A percentile compares a stretch with the other conserved stretches of the same genome.
Conservation (phyloP, 2,113 vertebrate genomes). For the Seriola dumerili region DNA sequence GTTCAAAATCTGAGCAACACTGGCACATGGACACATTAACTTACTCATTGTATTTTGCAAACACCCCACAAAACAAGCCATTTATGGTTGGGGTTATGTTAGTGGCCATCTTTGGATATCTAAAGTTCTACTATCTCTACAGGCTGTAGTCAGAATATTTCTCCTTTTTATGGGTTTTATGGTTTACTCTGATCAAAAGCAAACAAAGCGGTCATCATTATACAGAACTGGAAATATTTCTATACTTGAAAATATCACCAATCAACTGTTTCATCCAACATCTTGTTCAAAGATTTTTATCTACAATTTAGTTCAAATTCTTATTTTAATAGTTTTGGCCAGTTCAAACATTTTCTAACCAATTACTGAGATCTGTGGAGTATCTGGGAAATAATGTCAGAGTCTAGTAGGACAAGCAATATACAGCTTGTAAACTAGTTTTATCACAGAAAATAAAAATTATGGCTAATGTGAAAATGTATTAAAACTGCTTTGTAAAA, state of each 20-base stretch:
- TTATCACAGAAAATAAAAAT: background rate
- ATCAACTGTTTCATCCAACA: too few species aligned
- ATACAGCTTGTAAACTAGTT: background rate
- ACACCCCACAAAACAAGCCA: background rate
- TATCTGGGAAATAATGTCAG: background rate
- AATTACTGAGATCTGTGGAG: background rate
- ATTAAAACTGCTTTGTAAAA: background rate
- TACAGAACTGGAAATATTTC: background rate
- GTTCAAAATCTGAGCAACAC: slow-evolving; percentile 49
- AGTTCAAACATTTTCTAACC: background rate
- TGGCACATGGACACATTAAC: background rate
- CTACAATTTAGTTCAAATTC: background rate
- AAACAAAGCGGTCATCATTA: background rate
- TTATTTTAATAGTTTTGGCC: background rate
- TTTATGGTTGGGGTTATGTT: background rate
- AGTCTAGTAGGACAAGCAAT: background rate
- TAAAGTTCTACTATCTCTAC: background rate
- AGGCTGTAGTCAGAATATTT: background rate
- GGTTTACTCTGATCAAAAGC: background rate
- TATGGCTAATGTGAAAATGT: background rate
- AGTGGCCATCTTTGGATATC: background rate
- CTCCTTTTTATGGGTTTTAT: background rate
- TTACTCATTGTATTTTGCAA: background rate
- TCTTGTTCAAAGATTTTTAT: background rate
- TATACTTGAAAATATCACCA: background rate